Conservation (phyloP, 1,140 invertebrate species). For the Pygmarrhopalites habei region DNA sequence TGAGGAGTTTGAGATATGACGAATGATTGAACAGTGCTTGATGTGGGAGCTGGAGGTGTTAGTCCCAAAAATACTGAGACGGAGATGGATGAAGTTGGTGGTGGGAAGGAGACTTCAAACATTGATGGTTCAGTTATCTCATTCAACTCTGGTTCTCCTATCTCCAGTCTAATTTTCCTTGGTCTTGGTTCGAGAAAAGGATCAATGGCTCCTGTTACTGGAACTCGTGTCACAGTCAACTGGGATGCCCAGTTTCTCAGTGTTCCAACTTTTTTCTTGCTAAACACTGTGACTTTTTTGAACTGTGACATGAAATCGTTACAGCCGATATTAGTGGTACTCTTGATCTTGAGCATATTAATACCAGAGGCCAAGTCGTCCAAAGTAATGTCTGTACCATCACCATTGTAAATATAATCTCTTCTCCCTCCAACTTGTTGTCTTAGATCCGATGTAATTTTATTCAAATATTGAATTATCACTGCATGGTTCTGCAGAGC, state of each 20-base stretch:
- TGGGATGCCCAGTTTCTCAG: conserved; percentile 2
- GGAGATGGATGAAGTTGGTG: no score
- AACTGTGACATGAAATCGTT: background rate
- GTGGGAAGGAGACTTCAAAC: no score
- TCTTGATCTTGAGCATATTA: background rate
- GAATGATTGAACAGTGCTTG: no score
- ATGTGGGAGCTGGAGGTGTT: no score
- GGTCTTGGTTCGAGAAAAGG: background rate
- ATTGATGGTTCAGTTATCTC: no score
- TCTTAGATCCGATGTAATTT: background rate
- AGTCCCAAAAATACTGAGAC: no score
- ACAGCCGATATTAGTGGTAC: background rate
- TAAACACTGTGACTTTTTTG: background rate
- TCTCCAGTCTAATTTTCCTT: conserved; percentile 1
- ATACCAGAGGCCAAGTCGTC: conserved; percentile 6
- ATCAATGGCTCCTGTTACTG: conserved; percentile 9
- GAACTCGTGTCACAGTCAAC: background rate
- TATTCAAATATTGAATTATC: background rate
- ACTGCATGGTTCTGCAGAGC: background rate
- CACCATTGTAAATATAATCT: background rate
- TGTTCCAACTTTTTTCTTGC: background rate
- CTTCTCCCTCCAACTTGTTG: background rate
- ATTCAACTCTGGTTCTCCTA: no score
- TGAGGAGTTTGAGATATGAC: no score
- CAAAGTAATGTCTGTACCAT: background rate